Evolutionary conservation across 2,888 invertebrate species (phyloP), one percentile per base, ranked within the genome.

Genomic region (Parascotia fuliginaria): DNA sequence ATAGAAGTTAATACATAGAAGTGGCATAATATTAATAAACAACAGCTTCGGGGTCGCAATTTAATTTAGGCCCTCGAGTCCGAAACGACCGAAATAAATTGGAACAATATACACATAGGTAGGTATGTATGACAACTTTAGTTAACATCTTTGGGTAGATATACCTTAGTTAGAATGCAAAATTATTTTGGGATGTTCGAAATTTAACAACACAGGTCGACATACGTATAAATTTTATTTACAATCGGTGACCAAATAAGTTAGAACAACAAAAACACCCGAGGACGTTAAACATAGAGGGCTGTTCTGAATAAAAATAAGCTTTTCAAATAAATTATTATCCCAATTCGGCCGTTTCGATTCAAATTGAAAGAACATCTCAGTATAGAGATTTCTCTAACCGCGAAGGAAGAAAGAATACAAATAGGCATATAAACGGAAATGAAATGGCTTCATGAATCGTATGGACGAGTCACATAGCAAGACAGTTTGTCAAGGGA

Each of bases 321-420:
- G 79, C 79, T 76, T 81, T 77, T 73, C 77, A 85, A 84, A 90
- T 88, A 89, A 88, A 87, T 88, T 85, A 87, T 87, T 83, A 80
- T 81, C 74, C 81, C 83, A 80, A 88, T 86, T 85, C 89, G 83
- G 80, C 83, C 84, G 85, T 87, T 89, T 85, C 87, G 78, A 89
- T 89, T 89, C 85, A 86, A 89, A 90, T 88, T 87, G 89, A 88
- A 88, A 90, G 84, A 87, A 78, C 83, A 85, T 86, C 81, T 81
- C 79, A 82, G 79, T 85, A 87, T 85, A 86, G 81, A 88, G 85
- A 87, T 89, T 88, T 87, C 74, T 87, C 82, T 87, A 85, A 86
- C 85, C 86, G 75, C 85, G 79, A 78, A 79, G 74, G 81, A 84
- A 82, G 75, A 83, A 77, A 83, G 84, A 89, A 88, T 87, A 90